Evolutionary conservation across 2,797 vertebrate species (phyloP), one percentile per base, ranked within the genome.

Genomic region (Spinibarbus caldwelli): DNA sequence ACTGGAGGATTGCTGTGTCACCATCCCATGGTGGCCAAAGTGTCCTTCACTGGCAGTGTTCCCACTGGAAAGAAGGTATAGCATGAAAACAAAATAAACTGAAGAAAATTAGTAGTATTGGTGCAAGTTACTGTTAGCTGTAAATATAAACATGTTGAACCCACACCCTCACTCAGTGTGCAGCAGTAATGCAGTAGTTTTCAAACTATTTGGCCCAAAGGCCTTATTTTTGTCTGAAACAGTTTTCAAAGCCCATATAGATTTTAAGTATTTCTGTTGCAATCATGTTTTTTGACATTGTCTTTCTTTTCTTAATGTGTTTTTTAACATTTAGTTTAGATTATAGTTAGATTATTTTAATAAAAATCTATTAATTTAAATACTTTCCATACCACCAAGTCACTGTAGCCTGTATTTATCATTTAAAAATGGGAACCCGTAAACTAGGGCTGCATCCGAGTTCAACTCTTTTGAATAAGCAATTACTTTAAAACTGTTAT

Each of bases 1-100:
- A 99, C 98, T 0, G 98, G 98, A 88, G 94, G 96, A 38, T 88
- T 98, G 81, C 95, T 99, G 75, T 99, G 98, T 90, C 94, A 96
- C 36, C 97, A 99, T 89, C 96, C 92, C 0, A 93, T 92, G n/a
- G 96, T 98, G 11, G 96, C 97, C 82, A 99, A 99, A 90, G 94
- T 99, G 66, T 99, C 98, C 75, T 99, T 99, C 87, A 99, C 98
- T 0, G 98, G 98, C 72, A 99, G 98, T 0, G 97, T 99, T 52
- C 96, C 98, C 23, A 99, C 97, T 0, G 98, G 98, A 82, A 93
- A 95, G 80, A 99, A 99, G 97, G 98, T 99, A 92, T 90, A 59
- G 5, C 36, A 38, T 41, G 34, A 34, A 38, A 54, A 75, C 12
- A 31, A 38, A 38, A 17, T 10, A 26, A 26, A 21, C 21, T 0